Evolutionary conservation across 2,888 invertebrate species (phyloP).

Genomic region (Isoperla grammatica): DNA sequence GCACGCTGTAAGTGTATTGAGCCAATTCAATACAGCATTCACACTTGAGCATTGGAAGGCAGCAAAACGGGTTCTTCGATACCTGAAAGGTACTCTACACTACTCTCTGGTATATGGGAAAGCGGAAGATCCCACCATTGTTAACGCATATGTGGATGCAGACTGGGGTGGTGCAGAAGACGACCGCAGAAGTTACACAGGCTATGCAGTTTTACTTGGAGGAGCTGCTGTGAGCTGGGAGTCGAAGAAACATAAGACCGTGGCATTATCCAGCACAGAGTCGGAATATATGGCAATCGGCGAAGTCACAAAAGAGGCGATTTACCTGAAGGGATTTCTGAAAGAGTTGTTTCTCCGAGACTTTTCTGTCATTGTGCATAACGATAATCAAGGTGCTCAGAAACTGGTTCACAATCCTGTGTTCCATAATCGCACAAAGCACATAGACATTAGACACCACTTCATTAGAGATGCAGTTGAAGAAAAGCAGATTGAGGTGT

Average conservation of each 20-base stretch:
- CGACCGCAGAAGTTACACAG: neutral
- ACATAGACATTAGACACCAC: neutral
- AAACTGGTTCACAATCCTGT: neutral
- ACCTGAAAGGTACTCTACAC: too few relatives aligned
- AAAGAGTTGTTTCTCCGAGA: neutral
- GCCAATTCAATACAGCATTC: neutral
- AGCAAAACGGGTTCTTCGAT: too few relatives aligned
- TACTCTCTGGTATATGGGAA: too few relatives aligned
- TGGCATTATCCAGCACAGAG: neutral
- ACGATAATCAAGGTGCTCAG: neutral
- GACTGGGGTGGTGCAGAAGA: too few relatives aligned
- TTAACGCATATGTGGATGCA: neutral
- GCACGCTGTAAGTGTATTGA: too few relatives aligned
- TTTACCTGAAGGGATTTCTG: neutral
- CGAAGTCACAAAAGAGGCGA: neutral
- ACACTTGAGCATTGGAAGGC: neutral
- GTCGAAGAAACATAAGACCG: neutral
- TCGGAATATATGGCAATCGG: neutral
- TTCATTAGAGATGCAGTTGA: neutral
- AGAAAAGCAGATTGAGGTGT: too few relatives aligned
- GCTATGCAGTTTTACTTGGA: neutral
- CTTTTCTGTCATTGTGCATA: neutral
- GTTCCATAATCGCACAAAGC: neutral
- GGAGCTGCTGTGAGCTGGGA: neutral
- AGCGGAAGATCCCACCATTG: neutral